Percentiles rank a stretch among this genome's conserved stretches.
Evolutionary conservation across 2,888 invertebrate genomes (phyloP).

Genomic region (Erebia palarica): DNA sequence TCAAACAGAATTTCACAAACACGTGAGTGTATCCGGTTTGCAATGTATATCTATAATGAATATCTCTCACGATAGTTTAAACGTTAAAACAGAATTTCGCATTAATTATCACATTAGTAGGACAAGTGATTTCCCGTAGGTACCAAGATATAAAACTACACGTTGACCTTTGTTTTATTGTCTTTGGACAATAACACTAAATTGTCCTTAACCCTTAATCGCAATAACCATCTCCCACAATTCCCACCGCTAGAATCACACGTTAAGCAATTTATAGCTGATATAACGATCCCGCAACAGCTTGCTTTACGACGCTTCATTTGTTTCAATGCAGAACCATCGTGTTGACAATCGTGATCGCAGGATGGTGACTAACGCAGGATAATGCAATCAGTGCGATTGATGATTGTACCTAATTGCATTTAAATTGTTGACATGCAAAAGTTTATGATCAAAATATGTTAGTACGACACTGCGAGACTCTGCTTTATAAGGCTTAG

Average conservation of each 20-base stretch:
- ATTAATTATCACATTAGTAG: too few relatives aligned
- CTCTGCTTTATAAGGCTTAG: background rate
- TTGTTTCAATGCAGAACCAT: conserved; percentile 71
- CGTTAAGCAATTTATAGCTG: conserved; percentile 49
- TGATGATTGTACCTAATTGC: conserved; percentile 50
- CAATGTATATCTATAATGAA: too few relatives aligned
- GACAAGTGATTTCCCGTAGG: too few relatives aligned
- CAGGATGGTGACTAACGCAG: conserved; percentile 47
- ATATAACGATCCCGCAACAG: conserved; percentile 70
- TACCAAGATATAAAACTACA: background rate
- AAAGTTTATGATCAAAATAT: background rate
- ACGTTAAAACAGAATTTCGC: too few relatives aligned
- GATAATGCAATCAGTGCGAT: conserved; percentile 44
- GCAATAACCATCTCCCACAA: conserved; percentile 32
- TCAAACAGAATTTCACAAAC: too few relatives aligned
- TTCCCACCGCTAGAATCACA: conserved; percentile 29
- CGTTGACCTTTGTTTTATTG: background rate
- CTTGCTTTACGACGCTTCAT: conserved; percentile 75
- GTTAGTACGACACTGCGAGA: background rate
- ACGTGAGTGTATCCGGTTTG: too few relatives aligned
- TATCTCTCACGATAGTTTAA: too few relatives aligned
- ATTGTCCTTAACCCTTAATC: conserved; percentile 2
- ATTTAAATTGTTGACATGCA: conserved; percentile 48
- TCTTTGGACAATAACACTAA: background rate
- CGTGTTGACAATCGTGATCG: conserved; percentile 51